A percentile compares a stretch with the other conserved stretches of the same genome.
These are phyloP conservation scores for Coracopsis vasa DNA, from an alignment of 2,113 vertebrate genomes.

Conservation along the genomic window DNA sequence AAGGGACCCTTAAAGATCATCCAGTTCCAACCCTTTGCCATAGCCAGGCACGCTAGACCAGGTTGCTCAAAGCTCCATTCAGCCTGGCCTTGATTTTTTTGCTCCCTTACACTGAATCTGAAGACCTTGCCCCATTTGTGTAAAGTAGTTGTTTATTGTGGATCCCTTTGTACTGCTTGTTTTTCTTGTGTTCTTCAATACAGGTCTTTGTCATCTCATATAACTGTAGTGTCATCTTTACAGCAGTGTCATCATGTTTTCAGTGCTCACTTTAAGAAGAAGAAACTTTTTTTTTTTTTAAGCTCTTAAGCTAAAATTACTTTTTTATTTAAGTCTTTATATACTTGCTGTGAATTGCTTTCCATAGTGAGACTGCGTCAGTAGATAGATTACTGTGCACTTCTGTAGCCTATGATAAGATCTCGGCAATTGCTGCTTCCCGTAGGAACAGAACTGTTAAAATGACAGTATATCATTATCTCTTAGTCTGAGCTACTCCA, in stretches of 20 bases:
- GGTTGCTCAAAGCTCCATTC: background rate
- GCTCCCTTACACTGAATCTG: background rate
- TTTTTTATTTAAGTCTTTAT: background rate
- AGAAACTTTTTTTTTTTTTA: background rate
- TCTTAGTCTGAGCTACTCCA: background rate
- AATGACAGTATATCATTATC: background rate
- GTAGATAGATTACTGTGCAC: background rate
- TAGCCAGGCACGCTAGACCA: background rate
- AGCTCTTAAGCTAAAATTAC: background rate
- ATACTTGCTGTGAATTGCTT: background rate
- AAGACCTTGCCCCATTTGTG: background rate
- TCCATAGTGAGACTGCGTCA: background rate
- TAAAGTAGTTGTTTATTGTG: background rate
- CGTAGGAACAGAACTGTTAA: background rate
- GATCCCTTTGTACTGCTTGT: background rate
- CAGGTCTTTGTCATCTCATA: background rate
- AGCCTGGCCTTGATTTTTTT: background rate
- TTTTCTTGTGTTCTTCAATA: background rate
- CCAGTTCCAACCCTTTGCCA: background rate
- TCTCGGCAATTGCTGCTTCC: slow-evolving; percentile 18
- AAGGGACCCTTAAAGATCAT: background rate
- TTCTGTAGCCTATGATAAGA: background rate
- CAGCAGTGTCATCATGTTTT: background rate
- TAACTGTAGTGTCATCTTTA: background rate
- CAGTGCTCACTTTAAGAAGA: background rate